Evolutionary conservation across 2,888 invertebrate genomes (phyloP).

Genomic region (Abscondita cerata): DNA sequence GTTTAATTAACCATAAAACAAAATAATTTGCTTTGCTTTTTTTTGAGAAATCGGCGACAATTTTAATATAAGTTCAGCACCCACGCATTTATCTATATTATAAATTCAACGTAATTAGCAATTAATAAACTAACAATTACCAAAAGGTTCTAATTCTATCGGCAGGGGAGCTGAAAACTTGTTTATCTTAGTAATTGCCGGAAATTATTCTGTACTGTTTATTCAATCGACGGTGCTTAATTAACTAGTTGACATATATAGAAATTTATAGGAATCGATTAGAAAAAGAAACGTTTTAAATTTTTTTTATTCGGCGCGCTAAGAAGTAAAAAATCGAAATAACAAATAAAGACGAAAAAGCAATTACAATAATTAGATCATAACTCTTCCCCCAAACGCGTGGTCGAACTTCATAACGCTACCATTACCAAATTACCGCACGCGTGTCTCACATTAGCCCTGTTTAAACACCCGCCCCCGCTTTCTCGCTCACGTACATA

Average conservation of each 20-base stretch:
- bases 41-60: too few relatives aligned
- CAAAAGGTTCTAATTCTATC: slow-evolving; percentile 24
- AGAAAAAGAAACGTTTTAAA: slow-evolving; percentile 16
- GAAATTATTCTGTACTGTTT: slow-evolving; percentile 53
- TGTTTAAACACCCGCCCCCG: slow-evolving; percentile 40
- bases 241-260: slow-evolving; percentile 30
- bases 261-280: slow-evolving; percentile 10
- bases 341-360: too few relatives aligned
- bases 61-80: too few relatives aligned
- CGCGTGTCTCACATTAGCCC: slow-evolving; percentile 47
- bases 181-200: slow-evolving; percentile 56
- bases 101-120: slow-evolving; percentile 20
- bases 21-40: too few relatives aligned
- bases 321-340: slow-evolving; percentile 4
- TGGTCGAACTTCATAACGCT: slow-evolving; percentile 41
- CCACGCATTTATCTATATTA: too few relatives aligned
- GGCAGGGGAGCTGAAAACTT: slow-evolving; percentile 37
- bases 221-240: slow-evolving; percentile 53
- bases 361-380: slow-evolving; percentile 43
- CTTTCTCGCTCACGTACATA: slow-evolving; percentile 29
- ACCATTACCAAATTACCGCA: slow-evolving; percentile 48
- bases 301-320: background rate
- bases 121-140: slow-evolving; percentile 25
- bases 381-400: slow-evolving; percentile 41
- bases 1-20: too few relatives aligned